Conservation (phyloP, 2,797 vertebrate genomes). For the Selene dorsalis region DNA sequence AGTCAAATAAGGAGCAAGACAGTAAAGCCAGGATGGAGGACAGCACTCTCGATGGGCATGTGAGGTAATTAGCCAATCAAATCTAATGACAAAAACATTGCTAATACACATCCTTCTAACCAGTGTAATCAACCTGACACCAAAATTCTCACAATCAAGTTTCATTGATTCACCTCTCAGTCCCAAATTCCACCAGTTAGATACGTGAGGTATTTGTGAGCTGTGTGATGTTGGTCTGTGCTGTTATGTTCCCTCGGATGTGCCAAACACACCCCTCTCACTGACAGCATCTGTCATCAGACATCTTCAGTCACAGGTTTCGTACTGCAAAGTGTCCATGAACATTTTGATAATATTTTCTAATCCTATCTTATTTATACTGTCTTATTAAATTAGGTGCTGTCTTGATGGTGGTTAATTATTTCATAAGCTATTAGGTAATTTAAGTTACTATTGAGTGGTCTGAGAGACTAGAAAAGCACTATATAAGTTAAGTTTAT, state of each 20-base stretch:
- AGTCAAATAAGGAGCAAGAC: slow-evolving; percentile 39
- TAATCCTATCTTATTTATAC: too few relatives aligned
- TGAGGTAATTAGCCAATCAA: slow-evolving; percentile 63
- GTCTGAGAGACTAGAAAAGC: too few relatives aligned
- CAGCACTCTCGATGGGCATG: slow-evolving; percentile 1
- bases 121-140: background rate
- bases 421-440: background rate
- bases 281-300: slow-evolving; percentile 45
- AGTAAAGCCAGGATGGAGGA: slow-evolving; percentile 8
- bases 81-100: background rate
- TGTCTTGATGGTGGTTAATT: too few relatives aligned
- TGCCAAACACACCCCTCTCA: slow-evolving; percentile 46
- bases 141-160: background rate
- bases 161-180: background rate
- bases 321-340: background rate
- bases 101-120: background rate
- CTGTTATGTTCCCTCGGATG: slow-evolving; percentile 6
- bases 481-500: background rate
- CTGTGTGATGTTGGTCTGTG: slow-evolving; percentile 4
- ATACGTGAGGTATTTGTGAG: slow-evolving; percentile 62
- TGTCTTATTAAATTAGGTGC: too few relatives aligned
- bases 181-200: slow-evolving; percentile 1
- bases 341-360: background rate
- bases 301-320: background rate
- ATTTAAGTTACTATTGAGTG: slow-evolving; percentile 4